Evolutionary conservation across 1,140 invertebrate genomes (phyloP).

Genomic region (Scaptomyza pallida): DNA sequence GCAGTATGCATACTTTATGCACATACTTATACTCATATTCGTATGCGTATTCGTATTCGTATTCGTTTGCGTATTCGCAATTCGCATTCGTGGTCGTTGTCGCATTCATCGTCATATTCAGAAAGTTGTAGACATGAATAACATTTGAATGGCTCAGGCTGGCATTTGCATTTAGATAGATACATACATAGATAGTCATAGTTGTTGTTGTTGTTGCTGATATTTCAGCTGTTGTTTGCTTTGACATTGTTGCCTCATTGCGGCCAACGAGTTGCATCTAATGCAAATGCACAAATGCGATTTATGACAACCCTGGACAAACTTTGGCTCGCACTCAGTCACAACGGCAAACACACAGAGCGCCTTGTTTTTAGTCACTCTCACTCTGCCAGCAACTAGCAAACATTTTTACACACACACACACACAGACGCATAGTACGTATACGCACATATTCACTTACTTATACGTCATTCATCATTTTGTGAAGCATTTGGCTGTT

Average conservation of each 20-base stretch:
- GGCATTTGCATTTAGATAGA: slow-evolving; percentile 63
- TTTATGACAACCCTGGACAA: slow-evolving; percentile 64
- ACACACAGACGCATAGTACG: slow-evolving; percentile 16
- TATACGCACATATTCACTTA: slow-evolving; percentile 28
- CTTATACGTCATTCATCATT: slow-evolving; percentile 57
- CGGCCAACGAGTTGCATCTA: slow-evolving; percentile 68
- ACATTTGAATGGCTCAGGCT: slow-evolving; percentile 64
- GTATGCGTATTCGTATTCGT: slow-evolving; percentile 11
- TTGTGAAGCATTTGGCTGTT: slow-evolving; percentile 46
- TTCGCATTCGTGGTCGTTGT: slow-evolving; percentile 19
- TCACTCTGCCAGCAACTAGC: slow-evolving; percentile 4
- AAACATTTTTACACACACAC: slow-evolving; percentile 12
- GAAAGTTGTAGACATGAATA: slow-evolving; percentile 43
- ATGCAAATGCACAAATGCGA: slow-evolving; percentile 81
- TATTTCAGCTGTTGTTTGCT: slow-evolving; percentile 46
- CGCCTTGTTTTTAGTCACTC: slow-evolving; percentile 41
- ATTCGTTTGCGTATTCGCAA: slow-evolving; percentile 3
- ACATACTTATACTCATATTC: not conserved
- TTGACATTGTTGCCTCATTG: slow-evolving; percentile 75
- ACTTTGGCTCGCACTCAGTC: slow-evolving; percentile 1
- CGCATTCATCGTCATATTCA: slow-evolving; percentile 37
- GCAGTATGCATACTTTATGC: slow-evolving; percentile 20
- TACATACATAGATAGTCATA: slow-evolving; percentile 4
- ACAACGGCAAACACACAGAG: slow-evolving; percentile 36
- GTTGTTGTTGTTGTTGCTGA: slow-evolving; percentile 33